Evolutionary conservation across 1,140 invertebrate species (phyloP).

Genomic region (Drosophila micromelanica): DNA sequence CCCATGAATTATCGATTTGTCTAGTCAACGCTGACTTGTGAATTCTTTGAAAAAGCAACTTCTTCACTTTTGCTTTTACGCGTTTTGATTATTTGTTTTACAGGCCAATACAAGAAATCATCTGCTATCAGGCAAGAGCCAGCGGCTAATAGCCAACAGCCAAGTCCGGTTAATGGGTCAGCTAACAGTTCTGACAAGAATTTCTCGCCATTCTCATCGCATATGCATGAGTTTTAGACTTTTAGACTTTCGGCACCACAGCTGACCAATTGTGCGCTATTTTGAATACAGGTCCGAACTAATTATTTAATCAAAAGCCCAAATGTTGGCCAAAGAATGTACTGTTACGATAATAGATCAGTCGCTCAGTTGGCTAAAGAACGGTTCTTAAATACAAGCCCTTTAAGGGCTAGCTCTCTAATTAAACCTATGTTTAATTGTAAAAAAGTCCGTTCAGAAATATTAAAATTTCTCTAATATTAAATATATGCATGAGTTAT

Average conservation of each 20-base stretch:
- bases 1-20: conserved; percentile 36
- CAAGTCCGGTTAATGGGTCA: conserved; percentile 35
- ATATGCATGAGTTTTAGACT: conserved; percentile 39
- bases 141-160: background rate
- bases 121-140: background rate
- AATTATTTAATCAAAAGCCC: conserved; percentile 42
- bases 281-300: conserved; percentile 27
- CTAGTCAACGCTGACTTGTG: conserved; percentile 11
- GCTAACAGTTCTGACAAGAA: conserved; percentile 46
- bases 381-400: conserved; percentile 5
- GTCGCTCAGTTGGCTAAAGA: conserved; percentile 1
- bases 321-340: conserved; percentile 39
- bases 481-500: too few species aligned
- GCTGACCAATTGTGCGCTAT: conserved; percentile 33
- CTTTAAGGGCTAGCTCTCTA: too few species aligned
- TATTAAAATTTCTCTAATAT: too few species aligned
- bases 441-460: too few species aligned
- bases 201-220: conserved; percentile 41
- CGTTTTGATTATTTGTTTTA: conserved; percentile 13
- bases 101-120: conserved; percentile 8
- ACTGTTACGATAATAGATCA: conserved; percentile 38
- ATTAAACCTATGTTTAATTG: background rate
- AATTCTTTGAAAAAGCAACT: conserved; percentile 31
- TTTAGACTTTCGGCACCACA: conserved; percentile 7
- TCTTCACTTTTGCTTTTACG: conserved; percentile 50